Conservation (phyloP, 92 coral and sea anemone species). For the Palythoa heliodiscus region DNA sequence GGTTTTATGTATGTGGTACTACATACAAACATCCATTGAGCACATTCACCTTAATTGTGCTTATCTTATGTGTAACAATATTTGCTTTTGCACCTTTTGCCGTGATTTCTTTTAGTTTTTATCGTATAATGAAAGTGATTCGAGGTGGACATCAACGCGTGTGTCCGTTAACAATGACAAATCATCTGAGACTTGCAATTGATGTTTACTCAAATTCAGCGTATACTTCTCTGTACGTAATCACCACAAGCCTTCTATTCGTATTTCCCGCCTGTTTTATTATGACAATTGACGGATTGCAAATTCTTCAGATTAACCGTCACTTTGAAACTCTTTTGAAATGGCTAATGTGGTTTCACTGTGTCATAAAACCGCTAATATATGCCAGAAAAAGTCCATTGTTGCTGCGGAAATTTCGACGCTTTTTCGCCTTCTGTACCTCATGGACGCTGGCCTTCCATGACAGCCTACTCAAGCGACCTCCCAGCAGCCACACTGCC, state of each 20-base stretch:
- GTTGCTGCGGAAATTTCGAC: neutral
- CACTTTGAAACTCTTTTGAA: constrained; percentile 57
- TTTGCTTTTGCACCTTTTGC: constrained; percentile 60
- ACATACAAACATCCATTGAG: constrained; percentile 55
- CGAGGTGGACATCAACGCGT: constrained; percentile 50
- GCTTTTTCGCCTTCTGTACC: too few species aligned
- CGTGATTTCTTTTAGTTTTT: constrained; percentile 62
- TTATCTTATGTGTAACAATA: constrained; percentile 9
- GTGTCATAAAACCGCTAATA: constrained; percentile 72
- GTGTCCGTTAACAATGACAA: constrained; percentile 65
- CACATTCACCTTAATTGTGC: constrained; percentile 31
- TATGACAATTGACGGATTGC: constrained; percentile 73
- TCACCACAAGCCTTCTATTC: constrained; percentile 67
- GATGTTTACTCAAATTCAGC: constrained; percentile 76
- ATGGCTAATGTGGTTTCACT: constrained; percentile 91
- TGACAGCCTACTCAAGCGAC: neutral
- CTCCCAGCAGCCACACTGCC: neutral
- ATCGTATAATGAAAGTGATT: constrained; percentile 56
- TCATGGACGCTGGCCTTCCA: too few species aligned
- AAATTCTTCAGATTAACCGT: constrained; percentile 49
- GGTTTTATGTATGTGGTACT: constrained; percentile 74
- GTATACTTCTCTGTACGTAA: constrained; percentile 66
- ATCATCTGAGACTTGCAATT: constrained; percentile 60
- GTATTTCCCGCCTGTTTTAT: constrained; percentile 85
- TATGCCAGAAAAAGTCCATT: constrained; percentile 44